Conservation (phyloP, 92 coral and sea anemone species). For the Zoanthus sociatus region DNA sequence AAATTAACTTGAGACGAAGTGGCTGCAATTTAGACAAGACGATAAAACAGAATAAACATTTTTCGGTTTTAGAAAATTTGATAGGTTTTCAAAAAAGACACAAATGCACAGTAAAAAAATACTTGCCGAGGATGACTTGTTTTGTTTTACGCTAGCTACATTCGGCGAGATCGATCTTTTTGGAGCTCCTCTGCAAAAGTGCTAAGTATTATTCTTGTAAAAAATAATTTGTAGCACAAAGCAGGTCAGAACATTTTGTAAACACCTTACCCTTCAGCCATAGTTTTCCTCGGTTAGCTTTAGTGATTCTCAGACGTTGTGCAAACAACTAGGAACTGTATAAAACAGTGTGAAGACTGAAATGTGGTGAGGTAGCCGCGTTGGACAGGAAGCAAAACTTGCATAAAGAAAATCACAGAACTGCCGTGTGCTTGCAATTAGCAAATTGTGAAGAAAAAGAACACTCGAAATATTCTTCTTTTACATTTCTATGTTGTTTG, state of each 20-base stretch:
- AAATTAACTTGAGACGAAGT: slow-evolving; percentile 20
- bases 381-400: slow-evolving; percentile 30
- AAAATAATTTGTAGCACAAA: slow-evolving; percentile 15
- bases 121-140: slow-evolving; percentile 5
- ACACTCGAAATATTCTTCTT: background rate
- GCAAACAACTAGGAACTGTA: slow-evolving; percentile 30
- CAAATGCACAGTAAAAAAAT: slow-evolving; percentile 1
- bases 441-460: background rate
- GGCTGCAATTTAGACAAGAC: slow-evolving; percentile 17
- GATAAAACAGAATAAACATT: background rate
- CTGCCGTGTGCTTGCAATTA: background rate
- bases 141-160: background rate
- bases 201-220: slow-evolving; percentile 19
- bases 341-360: slow-evolving; percentile 36
- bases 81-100: slow-evolving; percentile 16
- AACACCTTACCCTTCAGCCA: slow-evolving; percentile 24
- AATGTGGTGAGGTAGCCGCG: slow-evolving; percentile 9
- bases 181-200: slow-evolving; percentile 16
- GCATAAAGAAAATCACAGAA: too few species aligned
- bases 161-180: slow-evolving; percentile 9
- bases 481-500: background rate
- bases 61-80: slow-evolving; percentile 6
- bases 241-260: background rate
- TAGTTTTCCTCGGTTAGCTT: slow-evolving; percentile 21
- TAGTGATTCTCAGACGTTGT: slow-evolving; percentile 18